These are phyloP conservation scores for Patiria miniata DNA, from an alignment of 35 echinoderm and acorn worm species.

Conservation along the genomic window DNA sequence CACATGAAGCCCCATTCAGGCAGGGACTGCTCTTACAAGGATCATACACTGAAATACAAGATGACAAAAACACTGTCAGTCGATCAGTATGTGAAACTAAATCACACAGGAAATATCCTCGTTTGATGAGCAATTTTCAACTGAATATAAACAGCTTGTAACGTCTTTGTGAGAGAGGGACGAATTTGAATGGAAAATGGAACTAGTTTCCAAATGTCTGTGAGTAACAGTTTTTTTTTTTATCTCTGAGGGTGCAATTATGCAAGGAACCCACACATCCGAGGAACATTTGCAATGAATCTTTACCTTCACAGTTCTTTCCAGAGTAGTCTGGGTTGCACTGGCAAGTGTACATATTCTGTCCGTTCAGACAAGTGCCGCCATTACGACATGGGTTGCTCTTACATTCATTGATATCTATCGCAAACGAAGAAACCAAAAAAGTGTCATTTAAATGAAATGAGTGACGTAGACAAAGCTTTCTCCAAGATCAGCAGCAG, in stretches of 20 bases:
- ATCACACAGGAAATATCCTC: too few species aligned
- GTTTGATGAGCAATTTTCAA: too few species aligned
- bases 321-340: constrained; percentile 46
- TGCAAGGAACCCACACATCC: too few species aligned
- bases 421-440: neutral
- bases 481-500: neutral
- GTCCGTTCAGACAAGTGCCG: constrained; percentile 52
- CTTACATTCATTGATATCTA: constrained; percentile 42
- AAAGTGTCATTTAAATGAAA: neutral
- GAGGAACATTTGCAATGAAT: neutral
- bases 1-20: constrained; percentile 54
- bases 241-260: too few species aligned
- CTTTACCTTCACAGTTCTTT: constrained; percentile 31
- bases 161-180: too few species aligned
- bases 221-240: too few species aligned
- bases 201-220: too few species aligned
- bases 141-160: too few species aligned
- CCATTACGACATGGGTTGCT: constrained; percentile 68
- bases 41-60: neutral
- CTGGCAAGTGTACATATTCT: constrained; percentile 54
- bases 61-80: neutral
- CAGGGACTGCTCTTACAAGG: constrained; percentile 52
- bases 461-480: neutral
- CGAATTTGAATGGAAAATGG: too few species aligned
- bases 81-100: too few species aligned